These are phyloP conservation scores for Cyprinella venusta DNA, from an alignment of 2,797 vertebrate genomes.

Conservation along the genomic window DNA sequence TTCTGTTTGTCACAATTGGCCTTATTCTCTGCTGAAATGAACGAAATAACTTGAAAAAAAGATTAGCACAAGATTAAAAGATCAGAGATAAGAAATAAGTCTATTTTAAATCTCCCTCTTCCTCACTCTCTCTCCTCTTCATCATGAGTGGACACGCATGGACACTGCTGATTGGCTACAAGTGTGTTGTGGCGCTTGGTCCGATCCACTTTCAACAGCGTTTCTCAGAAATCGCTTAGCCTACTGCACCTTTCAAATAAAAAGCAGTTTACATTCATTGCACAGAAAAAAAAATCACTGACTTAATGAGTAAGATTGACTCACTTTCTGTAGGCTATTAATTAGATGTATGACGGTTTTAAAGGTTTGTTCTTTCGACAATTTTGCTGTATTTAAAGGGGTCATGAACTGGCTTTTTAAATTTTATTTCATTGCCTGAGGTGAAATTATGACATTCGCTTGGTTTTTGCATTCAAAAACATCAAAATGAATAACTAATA, in stretches of 20 bases:
- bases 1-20: too few species aligned
- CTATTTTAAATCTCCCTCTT: background rate
- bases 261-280: constrained; percentile 14
- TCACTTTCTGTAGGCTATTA: constrained; percentile 48
- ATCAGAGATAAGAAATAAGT: too few species aligned
- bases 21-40: too few species aligned
- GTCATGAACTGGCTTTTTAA: too few species aligned
- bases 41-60: too few species aligned
- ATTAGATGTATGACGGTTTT: constrained; percentile 45
- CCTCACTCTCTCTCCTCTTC: background rate
- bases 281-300: background rate
- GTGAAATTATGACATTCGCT: too few species aligned
- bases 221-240: background rate
- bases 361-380: constrained; percentile 80
- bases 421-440: too few species aligned
- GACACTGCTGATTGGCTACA: too few species aligned
- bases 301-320: constrained; percentile 27
- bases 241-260: background rate
- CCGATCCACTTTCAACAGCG: background rate
- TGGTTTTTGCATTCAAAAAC: too few species aligned
- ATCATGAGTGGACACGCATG: background rate
- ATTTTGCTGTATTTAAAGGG: constrained; percentile 68
- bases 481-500: too few species aligned
- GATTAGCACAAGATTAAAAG: too few species aligned
- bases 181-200: background rate